A percentile compares a stretch with the other conserved stretches of the same genome.
Evolutionary conservation across 2,888 invertebrate species (phyloP).

Genomic region (Tinea pellionella): DNA sequence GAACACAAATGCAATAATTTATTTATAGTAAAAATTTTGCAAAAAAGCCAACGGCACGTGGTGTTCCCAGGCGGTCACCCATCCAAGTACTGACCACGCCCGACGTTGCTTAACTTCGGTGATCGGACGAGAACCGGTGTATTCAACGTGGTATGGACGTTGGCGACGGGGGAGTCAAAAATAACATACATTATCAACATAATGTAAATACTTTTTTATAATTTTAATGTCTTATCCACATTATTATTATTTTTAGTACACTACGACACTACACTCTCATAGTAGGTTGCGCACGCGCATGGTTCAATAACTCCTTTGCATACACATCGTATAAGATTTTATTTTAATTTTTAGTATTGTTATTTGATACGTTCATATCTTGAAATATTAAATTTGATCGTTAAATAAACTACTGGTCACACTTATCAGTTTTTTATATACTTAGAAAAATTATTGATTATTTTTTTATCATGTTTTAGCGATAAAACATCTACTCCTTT

Average conservation of each 20-base stretch:
- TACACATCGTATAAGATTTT: not conserved
- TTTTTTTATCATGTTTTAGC: not conserved
- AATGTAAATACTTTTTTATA: no score
- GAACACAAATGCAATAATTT: no score
- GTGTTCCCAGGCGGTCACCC: slow-evolving; percentile 27
- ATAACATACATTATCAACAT: not conserved
- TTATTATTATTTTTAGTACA: not conserved
- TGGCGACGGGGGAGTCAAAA: slow-evolving; percentile 17
- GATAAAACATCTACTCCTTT: not conserved
- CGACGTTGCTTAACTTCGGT: slow-evolving; percentile 26
- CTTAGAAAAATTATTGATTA: not conserved
- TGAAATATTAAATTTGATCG: slow-evolving; percentile 9
- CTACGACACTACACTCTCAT: slow-evolving; percentile 6
- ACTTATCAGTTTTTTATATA: not conserved
- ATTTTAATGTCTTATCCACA: not conserved
- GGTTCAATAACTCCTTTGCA: slow-evolving; percentile 13
- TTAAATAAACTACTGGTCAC: not conserved
- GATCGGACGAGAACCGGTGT: slow-evolving; percentile 27
- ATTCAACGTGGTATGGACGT: slow-evolving; percentile 26
- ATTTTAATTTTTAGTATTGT: slow-evolving; percentile 11
- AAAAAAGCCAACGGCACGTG: slow-evolving; percentile 24
- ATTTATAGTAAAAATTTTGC: no score
- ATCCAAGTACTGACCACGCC: slow-evolving; percentile 26
- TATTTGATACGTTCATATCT: slow-evolving; percentile 10
- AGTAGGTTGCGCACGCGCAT: slow-evolving; percentile 11